Conservation (phyloP, 2,113 vertebrate species). For the Nesoenas mayeri region DNA sequence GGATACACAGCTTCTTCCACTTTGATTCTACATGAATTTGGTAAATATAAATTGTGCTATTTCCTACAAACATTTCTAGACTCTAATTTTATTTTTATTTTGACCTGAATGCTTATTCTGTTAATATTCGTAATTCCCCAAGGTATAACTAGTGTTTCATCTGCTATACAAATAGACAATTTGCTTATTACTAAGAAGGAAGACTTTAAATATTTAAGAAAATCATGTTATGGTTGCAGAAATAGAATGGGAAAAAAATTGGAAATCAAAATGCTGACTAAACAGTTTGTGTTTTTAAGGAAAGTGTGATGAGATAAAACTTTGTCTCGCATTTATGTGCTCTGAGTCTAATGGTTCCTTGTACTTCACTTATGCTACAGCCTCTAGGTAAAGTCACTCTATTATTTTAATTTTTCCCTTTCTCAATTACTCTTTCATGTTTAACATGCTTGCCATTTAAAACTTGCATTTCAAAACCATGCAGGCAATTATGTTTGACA, state of each 20-base stretch:
- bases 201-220: conserved; percentile 49
- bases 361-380: neutral
- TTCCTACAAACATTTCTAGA: conserved; percentile 10
- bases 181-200: conserved; percentile 15
- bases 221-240: neutral
- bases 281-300: neutral
- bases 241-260: neutral
- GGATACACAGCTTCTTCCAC: neutral
- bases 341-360: neutral
- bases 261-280: neutral
- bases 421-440: neutral
- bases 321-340: neutral
- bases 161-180: conserved; percentile 14
- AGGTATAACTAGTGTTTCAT: conserved; percentile 13
- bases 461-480: neutral
- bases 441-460: neutral
- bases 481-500: neutral
- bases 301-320: neutral
- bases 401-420: neutral
- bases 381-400: neutral
- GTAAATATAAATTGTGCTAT: neutral
- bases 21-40: neutral
- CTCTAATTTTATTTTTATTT: conserved; percentile 40
- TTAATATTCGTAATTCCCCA: conserved; percentile 41
- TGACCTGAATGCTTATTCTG: conserved; percentile 19